A percentile compares a stretch with the other conserved stretches of the same genome.
Evolutionary conservation across 2,888 invertebrate species (phyloP).

Genomic region (Drosophila formosana): DNA sequence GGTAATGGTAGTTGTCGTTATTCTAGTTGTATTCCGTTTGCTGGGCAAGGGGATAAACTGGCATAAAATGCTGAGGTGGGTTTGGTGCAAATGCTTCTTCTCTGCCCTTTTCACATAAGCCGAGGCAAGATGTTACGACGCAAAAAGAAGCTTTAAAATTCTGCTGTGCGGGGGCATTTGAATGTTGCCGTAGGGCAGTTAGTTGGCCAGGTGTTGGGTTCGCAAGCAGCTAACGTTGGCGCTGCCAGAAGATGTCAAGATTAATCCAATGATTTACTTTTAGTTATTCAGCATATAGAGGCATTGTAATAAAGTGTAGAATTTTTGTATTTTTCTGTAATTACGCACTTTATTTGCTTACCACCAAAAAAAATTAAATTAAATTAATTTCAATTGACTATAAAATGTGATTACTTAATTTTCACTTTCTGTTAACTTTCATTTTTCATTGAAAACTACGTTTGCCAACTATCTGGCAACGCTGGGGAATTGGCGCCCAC

Average conservation of each 20-base stretch:
- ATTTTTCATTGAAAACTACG: background rate
- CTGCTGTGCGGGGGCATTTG: constrained; percentile 30
- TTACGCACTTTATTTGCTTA: no score
- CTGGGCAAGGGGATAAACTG: background rate
- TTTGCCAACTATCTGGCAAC: constrained; percentile 38
- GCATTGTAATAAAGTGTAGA: no score
- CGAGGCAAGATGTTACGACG: constrained; percentile 50
- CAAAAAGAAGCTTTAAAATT: constrained; percentile 57
- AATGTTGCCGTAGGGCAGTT: constrained; percentile 63
- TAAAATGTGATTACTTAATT: background rate
- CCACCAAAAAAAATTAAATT: no score
- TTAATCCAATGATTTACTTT: background rate
- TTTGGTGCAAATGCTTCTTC: constrained; percentile 26
- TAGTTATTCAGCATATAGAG: background rate
- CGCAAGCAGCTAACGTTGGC: constrained; percentile 11
- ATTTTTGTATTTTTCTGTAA: no score
- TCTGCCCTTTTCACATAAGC: constrained; percentile 6
- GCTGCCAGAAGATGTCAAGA: constrained; percentile 53
- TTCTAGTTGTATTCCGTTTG: background rate
- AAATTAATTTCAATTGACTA: background rate
- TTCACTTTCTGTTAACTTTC: background rate
- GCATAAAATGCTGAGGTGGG: background rate
- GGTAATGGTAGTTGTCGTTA: constrained; percentile 45
- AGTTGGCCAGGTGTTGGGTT: constrained; percentile 46
- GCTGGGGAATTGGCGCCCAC: constrained; percentile 17